phyloP scores from a whole-genome alignment of 2,888 invertebrate species.

The Drosophila siamana region DNA sequence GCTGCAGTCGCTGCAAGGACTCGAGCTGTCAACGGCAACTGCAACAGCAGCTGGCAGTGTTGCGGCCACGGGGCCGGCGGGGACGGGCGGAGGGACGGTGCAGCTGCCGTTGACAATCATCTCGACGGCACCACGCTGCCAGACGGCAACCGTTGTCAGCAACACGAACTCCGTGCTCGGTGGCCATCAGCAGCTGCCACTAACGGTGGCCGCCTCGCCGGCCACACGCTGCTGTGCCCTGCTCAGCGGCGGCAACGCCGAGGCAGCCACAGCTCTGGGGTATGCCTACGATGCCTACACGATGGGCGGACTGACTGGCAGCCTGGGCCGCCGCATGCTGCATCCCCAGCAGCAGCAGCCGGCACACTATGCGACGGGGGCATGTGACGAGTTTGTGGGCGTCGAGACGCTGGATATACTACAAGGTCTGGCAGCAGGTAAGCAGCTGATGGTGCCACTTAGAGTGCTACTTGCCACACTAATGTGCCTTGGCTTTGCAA shows the following conservation, averaged over 20 bases:
- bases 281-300: slow-evolving; percentile 78
- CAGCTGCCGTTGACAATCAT: slow-evolving; percentile 84
- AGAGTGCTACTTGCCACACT: slow-evolving; percentile 2
- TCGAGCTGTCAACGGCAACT: slow-evolving; percentile 60
- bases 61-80: slow-evolving; percentile 20
- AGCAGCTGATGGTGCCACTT: slow-evolving; percentile 26
- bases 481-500: neutral
- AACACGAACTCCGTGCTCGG: slow-evolving; percentile 79
- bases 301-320: slow-evolving; percentile 75
- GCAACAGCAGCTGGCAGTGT: slow-evolving; percentile 31
- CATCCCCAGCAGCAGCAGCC: slow-evolving; percentile 58
- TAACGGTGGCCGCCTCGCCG: slow-evolving; percentile 73
- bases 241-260: slow-evolving; percentile 63
- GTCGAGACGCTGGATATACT: slow-evolving; percentile 85
- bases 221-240: slow-evolving; percentile 83
- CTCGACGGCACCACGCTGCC: slow-evolving; percentile 83
- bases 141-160: slow-evolving; percentile 60
- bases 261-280: slow-evolving; percentile 62
- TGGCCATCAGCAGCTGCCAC: slow-evolving; percentile 56
- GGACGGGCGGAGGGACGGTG: slow-evolving; percentile 25
- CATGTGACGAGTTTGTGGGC: slow-evolving; percentile 82
- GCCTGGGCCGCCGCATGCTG: slow-evolving; percentile 70
- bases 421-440: slow-evolving; percentile 85
- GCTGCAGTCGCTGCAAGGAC: slow-evolving; percentile 67
- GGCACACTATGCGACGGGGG: slow-evolving; percentile 56